Evolutionary conservation across 2,797 vertebrate genomes (phyloP), one percentile per base, ranked within the genome.

Genomic region (Pyrocephalus nanus): DNA sequence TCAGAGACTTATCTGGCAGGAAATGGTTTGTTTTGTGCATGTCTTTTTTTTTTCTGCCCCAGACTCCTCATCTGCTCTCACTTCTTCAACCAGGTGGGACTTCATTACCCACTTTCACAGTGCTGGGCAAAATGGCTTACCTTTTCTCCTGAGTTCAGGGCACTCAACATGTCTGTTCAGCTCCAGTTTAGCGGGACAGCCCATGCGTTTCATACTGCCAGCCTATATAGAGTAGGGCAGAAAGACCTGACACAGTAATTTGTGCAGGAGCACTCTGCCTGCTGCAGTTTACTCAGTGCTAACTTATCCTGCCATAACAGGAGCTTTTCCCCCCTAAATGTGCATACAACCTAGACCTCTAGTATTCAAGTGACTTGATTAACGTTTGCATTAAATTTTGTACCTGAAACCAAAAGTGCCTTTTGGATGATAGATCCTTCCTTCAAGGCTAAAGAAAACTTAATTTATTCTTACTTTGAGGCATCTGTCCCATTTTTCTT

Each of bases 141-240:
- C 4, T 80, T 50, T 72, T 73, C 67, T 54, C 2, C 1, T 55
- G 51, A 22, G 19, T 43, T 92, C 51, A 54, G 47, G 38, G 25
- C 42, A 30, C 18, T 7, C 45, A 48, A 10, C 4, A 5, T 0
- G 1, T 65, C 50, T 25, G 30, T 48, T 86, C 36, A 73, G 47
- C 40, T 69, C 29, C 4, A 3, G 27, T 48, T 74, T n/a, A 74
- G 36, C 4, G 5, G 36, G 34, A 16, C 6, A 67, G 32, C 20
- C 65, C n/a, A 4, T 0, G 0, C 6, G 2, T 71, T 90, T 77
- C 26, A 8, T n/a, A 14, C 36, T 50, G 32, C 30, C 61, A 71
- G 48, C 3, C 32, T 51, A 0, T 0, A 2, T 0, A 42, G 22
- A 60, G 36, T 2, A 53, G 48, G 12, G 26, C 32, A 80, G 54